These are phyloP conservation scores for Piscicola geometra DNA, from an alignment of 2,888 invertebrate species.

Conservation along the genomic window DNA sequence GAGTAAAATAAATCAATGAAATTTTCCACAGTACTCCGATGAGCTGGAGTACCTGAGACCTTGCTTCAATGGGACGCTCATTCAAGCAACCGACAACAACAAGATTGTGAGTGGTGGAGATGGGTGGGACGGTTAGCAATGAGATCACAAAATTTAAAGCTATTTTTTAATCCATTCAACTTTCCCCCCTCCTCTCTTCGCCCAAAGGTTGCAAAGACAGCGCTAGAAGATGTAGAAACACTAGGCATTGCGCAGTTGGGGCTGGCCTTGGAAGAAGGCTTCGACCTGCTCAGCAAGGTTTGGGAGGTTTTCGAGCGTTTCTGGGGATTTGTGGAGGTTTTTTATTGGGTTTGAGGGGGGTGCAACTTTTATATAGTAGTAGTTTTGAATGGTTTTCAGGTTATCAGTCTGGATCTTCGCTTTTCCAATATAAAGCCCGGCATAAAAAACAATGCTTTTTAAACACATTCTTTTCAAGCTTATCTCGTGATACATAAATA, in stretches of 20 bases:
- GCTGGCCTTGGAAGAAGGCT: constrained; percentile 75
- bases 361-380: too few relatives aligned
- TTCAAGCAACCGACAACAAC: constrained; percentile 70
- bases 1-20: neutral
- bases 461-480: too few relatives aligned
- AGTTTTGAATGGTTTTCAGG: too few relatives aligned
- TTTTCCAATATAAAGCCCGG: too few relatives aligned
- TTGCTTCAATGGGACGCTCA: constrained; percentile 76
- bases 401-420: too few relatives aligned
- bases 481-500: too few relatives aligned
- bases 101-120: constrained; percentile 46
- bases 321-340: too few relatives aligned
- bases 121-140: neutral
- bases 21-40: constrained; percentile 64
- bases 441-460: too few relatives aligned
- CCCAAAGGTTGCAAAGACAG: constrained; percentile 20
- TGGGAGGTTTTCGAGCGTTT: too few relatives aligned
- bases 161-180: neutral
- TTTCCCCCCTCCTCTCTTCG: too few relatives aligned
- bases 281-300: constrained; percentile 64
- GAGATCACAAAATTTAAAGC: neutral
- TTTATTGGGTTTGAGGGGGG: too few relatives aligned
- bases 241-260: constrained; percentile 72
- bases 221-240: constrained; percentile 32
- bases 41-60: constrained; percentile 70